Base-by-base conservation (phyloP, 2,888 invertebrate genomes). In the Eilema caniola region DNA sequence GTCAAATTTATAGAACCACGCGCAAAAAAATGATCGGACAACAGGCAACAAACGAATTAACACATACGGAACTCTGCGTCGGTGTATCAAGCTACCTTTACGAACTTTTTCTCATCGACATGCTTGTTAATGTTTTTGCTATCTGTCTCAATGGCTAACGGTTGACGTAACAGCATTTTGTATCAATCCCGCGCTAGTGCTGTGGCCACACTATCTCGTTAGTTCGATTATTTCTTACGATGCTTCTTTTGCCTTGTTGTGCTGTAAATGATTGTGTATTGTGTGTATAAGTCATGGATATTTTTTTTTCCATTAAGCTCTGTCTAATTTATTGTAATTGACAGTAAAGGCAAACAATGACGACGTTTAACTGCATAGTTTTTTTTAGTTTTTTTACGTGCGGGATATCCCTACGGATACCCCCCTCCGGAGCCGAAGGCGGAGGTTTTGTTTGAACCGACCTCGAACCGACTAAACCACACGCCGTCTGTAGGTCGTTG, bases 91-190 rank as follows among this genome's bases (percentile, higher is more conserved):
- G 37, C 66, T 69, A 67, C 53, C 59, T 70, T 80, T 71, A 56
- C 72, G 53, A 10, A 1, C 57, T 76, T 82, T 81, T 83, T 77
- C 78, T 61, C 66, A 70, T 73, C 70, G 74, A 66, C 63, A 72
- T 56, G 72, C 56, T 80, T 69, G 75, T 74, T 77, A 69, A 69
- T 57, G 72, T 76, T 81, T 82, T 83, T 84, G 77, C 77, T 74
- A 71, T 70, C 72, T 59, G 72, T 81, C 73, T 75, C 79, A 70
- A 23, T 72, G 74, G 60, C 60, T 85, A 86, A 84, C 86, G 83
- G 86, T 85, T 81, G 80, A 80, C 79, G 82, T 85, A 85, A 85
- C 80, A 83, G 82, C 82, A 75, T 84, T 78, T 80, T 77, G 66
- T 75, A 75, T 78, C 72, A 69, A 75, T 74, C 69, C 71, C 62